phyloP scores from a whole-genome alignment of 2,888 invertebrate genomes.

The Rambutsinella grinnellia region DNA sequence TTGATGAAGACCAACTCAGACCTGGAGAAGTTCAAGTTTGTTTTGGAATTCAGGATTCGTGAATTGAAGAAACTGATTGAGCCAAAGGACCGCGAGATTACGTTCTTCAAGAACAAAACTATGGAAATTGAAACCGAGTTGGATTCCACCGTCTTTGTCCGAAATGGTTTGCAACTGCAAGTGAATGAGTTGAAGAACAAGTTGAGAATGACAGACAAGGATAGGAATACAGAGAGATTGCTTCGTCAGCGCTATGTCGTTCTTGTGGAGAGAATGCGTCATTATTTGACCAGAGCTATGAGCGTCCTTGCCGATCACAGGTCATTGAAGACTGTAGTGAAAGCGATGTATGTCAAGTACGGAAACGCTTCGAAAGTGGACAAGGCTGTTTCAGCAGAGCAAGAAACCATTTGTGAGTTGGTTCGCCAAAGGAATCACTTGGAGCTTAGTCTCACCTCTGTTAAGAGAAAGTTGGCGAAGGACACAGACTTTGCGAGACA shows the following conservation, averaged over 20 bases:
- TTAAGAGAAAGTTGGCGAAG: slow-evolving; percentile 71
- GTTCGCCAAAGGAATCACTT: slow-evolving; percentile 86
- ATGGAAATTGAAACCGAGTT: slow-evolving; percentile 83
- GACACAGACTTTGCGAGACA: slow-evolving; percentile 71
- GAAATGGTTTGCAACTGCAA: slow-evolving; percentile 76
- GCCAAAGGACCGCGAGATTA: slow-evolving; percentile 87
- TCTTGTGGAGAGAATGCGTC: slow-evolving; percentile 75
- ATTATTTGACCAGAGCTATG: slow-evolving; percentile 85
- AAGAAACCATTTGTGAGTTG: slow-evolving; percentile 70
- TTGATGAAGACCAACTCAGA: slow-evolving; percentile 88
- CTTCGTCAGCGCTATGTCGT: slow-evolving; percentile 73
- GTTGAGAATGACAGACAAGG: slow-evolving; percentile 78
- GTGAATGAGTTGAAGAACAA: slow-evolving; percentile 84
- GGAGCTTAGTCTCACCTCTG: slow-evolving; percentile 76
- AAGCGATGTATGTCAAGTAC: slow-evolving; percentile 67
- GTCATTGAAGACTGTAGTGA: slow-evolving; percentile 73
- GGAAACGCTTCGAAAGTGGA: slow-evolving; percentile 61
- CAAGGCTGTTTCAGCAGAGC: slow-evolving; percentile 61
- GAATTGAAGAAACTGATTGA: slow-evolving; percentile 89
- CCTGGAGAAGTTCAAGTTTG: slow-evolving; percentile 91
- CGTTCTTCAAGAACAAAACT: slow-evolving; percentile 85
- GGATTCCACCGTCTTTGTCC: slow-evolving; percentile 70
- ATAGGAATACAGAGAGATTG: slow-evolving; percentile 77
- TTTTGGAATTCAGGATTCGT: slow-evolving; percentile 89
- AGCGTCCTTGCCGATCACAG: slow-evolving; percentile 83